phyloP scores from a whole-genome alignment of 2,888 invertebrate species.

The Papilio gigon region DNA sequence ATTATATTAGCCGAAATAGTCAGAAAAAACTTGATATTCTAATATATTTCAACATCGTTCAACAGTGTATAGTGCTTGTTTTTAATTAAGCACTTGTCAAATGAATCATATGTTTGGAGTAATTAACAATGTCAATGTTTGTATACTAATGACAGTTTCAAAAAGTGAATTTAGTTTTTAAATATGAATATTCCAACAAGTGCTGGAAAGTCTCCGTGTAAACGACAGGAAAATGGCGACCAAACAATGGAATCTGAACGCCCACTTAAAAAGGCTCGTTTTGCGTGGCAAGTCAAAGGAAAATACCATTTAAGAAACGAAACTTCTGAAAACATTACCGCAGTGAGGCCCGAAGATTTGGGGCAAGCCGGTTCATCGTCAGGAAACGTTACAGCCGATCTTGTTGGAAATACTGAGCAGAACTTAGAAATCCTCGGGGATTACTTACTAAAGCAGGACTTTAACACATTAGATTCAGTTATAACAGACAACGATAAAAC shows the following conservation, averaged over 20 bases:
- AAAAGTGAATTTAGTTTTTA: constrained; percentile 48
- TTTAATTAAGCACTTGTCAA: constrained; percentile 70
- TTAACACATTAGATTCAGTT: constrained; percentile 63
- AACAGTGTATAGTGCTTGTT: constrained; percentile 48
- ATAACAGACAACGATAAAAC: constrained; percentile 59
- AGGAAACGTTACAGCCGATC: constrained; percentile 52
- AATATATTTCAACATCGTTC: not conserved
- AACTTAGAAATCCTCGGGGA: constrained; percentile 70
- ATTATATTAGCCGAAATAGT: not conserved
- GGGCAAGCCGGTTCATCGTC: constrained; percentile 53
- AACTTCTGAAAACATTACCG: constrained; percentile 49
- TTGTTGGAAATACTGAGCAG: constrained; percentile 62
- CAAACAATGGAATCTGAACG: constrained; percentile 76
- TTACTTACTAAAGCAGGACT: constrained; percentile 69
- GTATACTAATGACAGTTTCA: constrained; percentile 73
- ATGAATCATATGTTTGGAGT: constrained; percentile 74
- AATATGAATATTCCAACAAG: constrained; percentile 69
- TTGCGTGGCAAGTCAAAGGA: constrained; percentile 86
- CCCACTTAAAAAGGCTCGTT: constrained; percentile 85
- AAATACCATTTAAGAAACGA: constrained; percentile 83
- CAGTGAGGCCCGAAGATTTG: constrained; percentile 46
- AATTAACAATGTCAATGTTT: constrained; percentile 79
- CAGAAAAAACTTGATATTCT: not conserved
- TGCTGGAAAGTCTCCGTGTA: constrained; percentile 75
- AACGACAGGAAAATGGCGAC: constrained; percentile 80